These are phyloP conservation scores for Pseudois nayaur DNA, from an alignment of 2,113 vertebrate genomes.

Conservation along the genomic window DNA sequence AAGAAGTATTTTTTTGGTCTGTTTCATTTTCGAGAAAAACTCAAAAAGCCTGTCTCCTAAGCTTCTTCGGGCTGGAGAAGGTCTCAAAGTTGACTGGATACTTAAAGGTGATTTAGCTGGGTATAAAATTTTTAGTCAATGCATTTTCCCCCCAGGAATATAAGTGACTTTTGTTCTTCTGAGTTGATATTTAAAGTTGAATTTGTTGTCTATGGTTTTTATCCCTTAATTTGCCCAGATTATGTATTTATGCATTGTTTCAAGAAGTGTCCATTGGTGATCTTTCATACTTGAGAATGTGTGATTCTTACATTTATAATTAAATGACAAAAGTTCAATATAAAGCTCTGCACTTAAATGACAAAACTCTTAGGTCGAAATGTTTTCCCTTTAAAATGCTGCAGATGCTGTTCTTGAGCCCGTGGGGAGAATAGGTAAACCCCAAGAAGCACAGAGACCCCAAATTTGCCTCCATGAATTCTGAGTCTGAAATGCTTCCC, in stretches of 20 bases:
- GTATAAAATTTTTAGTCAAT: background rate
- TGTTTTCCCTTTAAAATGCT: no score
- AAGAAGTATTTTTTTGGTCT: background rate
- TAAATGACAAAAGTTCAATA: background rate
- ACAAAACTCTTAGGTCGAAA: no score
- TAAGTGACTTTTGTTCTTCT: no score
- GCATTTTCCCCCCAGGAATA: fast-evolving
- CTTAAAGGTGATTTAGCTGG: background rate
- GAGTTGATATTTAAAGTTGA: no score
- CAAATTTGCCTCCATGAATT: fast-evolving
- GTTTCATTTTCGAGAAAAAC: background rate
- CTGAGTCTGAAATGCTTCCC: fast-evolving
- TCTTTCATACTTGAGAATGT: background rate
- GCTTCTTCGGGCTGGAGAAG: background rate
- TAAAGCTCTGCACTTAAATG: background rate
- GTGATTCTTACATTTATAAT: background rate
- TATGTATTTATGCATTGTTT: background rate
- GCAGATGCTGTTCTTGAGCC: no score
- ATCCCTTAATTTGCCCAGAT: background rate
- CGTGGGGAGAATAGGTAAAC: fast-evolving
- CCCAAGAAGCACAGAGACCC: background rate
- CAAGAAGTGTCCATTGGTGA: background rate
- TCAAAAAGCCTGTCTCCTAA: background rate
- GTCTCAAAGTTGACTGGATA: fast-evolving
- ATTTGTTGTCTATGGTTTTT: background rate